Percentiles rank a stretch among this genome's conserved stretches.
These are phyloP conservation scores for Epinotia bilunana DNA, from an alignment of 2,888 invertebrate species.

Conservation along the genomic window DNA sequence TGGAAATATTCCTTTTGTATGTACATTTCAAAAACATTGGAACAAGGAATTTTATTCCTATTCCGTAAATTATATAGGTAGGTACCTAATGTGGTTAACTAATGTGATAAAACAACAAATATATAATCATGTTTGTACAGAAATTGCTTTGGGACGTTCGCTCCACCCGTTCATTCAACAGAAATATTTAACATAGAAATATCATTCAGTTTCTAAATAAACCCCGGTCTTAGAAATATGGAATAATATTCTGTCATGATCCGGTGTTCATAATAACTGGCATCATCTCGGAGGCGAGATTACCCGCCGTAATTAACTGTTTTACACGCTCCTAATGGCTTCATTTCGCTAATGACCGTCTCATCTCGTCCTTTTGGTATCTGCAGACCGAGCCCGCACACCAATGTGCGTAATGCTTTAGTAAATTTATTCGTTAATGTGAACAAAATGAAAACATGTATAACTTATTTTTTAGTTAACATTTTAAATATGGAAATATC, in stretches of 20 bases:
- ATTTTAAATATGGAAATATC: neutral
- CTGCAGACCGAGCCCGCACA: constrained; percentile 46
- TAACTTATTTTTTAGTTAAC: neutral
- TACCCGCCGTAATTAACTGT: constrained; percentile 76
- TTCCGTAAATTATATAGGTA: neutral
- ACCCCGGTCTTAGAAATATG: constrained; percentile 33
- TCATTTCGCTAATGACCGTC: constrained; percentile 79
- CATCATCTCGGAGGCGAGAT: constrained; percentile 64
- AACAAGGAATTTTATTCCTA: too few relatives aligned
- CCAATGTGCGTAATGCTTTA: constrained; percentile 42
- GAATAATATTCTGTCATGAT: constrained; percentile 54
- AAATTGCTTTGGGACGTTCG: neutral
- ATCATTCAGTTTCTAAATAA: constrained; percentile 19
- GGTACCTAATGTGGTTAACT: neutral
- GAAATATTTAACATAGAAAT: neutral
- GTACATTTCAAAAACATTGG: too few relatives aligned
- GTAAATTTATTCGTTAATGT: constrained; percentile 52
- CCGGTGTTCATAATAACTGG: constrained; percentile 62
- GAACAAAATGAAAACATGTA: constrained; percentile 46
- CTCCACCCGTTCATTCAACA: neutral
- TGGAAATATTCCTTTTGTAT: neutral
- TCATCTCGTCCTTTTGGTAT: constrained; percentile 66
- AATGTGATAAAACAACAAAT: neutral
- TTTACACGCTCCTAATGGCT: constrained; percentile 82
- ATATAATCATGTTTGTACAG: too few relatives aligned